Conservation (phyloP, 1,140 invertebrate species). For the Polypedilum vanderplanki region DNA sequence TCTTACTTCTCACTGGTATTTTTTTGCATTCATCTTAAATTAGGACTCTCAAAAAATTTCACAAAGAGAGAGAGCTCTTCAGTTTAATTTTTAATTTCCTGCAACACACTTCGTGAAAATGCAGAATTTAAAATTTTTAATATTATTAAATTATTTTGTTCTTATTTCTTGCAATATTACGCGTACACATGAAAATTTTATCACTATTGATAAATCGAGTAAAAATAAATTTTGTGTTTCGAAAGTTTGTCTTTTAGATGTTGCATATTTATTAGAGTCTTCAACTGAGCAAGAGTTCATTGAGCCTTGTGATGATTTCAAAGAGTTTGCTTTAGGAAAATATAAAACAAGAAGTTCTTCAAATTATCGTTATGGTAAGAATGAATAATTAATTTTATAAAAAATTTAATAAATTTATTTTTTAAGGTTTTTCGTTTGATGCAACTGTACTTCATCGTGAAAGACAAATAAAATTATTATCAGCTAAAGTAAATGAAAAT, state of each 20-base stretch:
- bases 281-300: neutral
- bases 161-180: no score
- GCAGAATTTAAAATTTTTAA: no score
- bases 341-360: neutral
- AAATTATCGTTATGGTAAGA: neutral
- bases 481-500: neutral
- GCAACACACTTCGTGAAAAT: no score
- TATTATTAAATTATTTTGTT: no score
- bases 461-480: neutral
- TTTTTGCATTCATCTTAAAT: no score
- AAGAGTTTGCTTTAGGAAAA: neutral
- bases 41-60: no score
- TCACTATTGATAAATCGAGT: no score
- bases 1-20: no score
- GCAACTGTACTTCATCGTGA: neutral
- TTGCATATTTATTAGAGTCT: neutral
- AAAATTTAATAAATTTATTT: neutral
- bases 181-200: no score
- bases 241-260: neutral
- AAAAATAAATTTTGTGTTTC: neutral
- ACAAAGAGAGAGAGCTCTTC: no score
- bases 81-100: no score
- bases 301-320: constrained; percentile 15
- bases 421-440: neutral
- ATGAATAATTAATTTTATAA: neutral